These are phyloP conservation scores for Physella acuta DNA, from an alignment of 1,140 invertebrate genomes.

Conservation along the genomic window DNA sequence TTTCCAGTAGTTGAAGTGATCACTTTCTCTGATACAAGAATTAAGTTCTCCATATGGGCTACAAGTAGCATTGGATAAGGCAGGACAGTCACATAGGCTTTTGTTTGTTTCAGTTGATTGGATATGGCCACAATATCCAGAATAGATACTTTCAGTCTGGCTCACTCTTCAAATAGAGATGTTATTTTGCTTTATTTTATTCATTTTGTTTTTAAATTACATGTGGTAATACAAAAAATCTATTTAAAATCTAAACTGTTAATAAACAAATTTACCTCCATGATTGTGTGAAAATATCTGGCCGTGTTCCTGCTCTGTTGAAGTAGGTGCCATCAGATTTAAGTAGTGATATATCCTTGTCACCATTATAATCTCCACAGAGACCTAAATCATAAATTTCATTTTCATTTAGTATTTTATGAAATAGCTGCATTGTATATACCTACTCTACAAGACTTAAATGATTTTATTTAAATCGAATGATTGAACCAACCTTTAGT, in stretches of 20 bases:
- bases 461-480: background rate
- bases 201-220: background rate
- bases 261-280: slow-evolving; percentile 36
- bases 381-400: slow-evolving; percentile 34
- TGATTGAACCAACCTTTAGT: slow-evolving; percentile 29
- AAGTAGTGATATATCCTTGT: slow-evolving; percentile 35
- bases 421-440: background rate
- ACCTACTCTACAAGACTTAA: no score
- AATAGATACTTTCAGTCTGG: slow-evolving; percentile 29
- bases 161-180: slow-evolving; percentile 25
- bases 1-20: slow-evolving; percentile 23
- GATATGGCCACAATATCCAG: slow-evolving; percentile 26
- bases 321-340: slow-evolving; percentile 35
- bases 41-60: slow-evolving; percentile 7
- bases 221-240: background rate
- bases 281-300: slow-evolving; percentile 36
- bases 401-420: background rate
- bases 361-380: slow-evolving; percentile 46
- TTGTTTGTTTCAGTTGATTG: background rate
- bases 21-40: slow-evolving; percentile 18
- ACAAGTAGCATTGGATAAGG: slow-evolving; percentile 15
- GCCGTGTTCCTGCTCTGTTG: slow-evolving; percentile 24
- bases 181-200: no score
- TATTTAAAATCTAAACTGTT: background rate
- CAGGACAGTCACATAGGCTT: slow-evolving; percentile 31